Evolutionary conservation across 1,140 invertebrate genomes (phyloP).

Genomic region (Halictus rubicundus): DNA sequence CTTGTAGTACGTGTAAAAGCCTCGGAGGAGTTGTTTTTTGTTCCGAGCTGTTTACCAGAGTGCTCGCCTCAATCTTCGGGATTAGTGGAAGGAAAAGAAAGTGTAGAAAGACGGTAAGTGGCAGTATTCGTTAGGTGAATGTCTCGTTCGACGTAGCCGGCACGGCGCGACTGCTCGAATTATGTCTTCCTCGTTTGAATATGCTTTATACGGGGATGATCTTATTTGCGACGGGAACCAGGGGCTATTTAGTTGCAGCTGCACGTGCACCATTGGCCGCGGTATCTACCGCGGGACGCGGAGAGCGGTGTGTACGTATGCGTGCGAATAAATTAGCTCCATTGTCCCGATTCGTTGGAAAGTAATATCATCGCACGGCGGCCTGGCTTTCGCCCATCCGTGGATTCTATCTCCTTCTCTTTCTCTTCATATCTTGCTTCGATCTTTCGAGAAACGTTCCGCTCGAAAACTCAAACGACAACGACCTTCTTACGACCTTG

Average conservation of each 20-base stretch:
- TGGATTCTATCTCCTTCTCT: not conserved
- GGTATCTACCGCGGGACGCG: no score
- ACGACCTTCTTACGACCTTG: not conserved
- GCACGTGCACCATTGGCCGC: constrained; percentile 6
- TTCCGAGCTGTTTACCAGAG: not conserved
- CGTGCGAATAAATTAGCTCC: constrained; percentile 34
- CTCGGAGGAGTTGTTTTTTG: no score
- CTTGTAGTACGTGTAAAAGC: no score
- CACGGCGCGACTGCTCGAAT: constrained; percentile 12
- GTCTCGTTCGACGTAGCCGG: constrained; percentile 27
- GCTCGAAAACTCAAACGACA: not conserved
- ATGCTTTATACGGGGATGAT: constrained; percentile 21
- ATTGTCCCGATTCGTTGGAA: constrained; percentile 32
- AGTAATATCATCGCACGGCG: constrained; percentile 6
- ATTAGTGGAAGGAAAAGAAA: not conserved
- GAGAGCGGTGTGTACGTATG: not conserved
- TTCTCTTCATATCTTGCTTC: not conserved
- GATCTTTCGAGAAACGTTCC: not conserved
- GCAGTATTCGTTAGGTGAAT: constrained; percentile 13
- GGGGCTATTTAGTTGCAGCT: constrained; percentile 26
- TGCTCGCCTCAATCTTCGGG: not conserved
- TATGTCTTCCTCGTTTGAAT: constrained; percentile 23
- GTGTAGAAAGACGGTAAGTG: not conserved
- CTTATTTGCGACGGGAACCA: constrained; percentile 9
- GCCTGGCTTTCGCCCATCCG: not conserved